phyloP scores from a whole-genome alignment of 2,888 invertebrate species.

The Ophioninae sp. region DNA sequence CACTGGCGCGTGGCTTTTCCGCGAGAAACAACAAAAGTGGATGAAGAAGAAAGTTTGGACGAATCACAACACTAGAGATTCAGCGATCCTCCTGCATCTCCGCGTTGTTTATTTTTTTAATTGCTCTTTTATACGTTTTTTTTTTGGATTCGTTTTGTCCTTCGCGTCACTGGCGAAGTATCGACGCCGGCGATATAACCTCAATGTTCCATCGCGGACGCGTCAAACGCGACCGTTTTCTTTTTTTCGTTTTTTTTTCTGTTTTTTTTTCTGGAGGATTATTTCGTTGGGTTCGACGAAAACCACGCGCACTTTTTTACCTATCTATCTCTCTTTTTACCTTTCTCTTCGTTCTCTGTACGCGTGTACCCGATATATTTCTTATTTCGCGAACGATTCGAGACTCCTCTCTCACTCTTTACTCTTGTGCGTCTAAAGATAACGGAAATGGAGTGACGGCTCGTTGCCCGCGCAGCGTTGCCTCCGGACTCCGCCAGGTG shows the following conservation, averaged over 20 bases:
- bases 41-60: too few species aligned
- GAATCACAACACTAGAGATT: too few species aligned
- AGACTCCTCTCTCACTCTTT: slow-evolving; percentile 53
- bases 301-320: slow-evolving; percentile 30
- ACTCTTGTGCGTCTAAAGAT: slow-evolving; percentile 68
- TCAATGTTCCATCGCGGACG: slow-evolving; percentile 37
- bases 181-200: slow-evolving; percentile 41
- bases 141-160: not conserved
- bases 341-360: not conserved
- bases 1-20: too few species aligned
- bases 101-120: slow-evolving; percentile 46
- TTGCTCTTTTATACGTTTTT: slow-evolving; percentile 24
- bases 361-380: slow-evolving; percentile 32
- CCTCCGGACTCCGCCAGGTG: slow-evolving; percentile 40
- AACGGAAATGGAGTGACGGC: slow-evolving; percentile 68
- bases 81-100: not conserved
- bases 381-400: slow-evolving; percentile 46
- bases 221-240: slow-evolving; percentile 19
- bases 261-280: too few species aligned
- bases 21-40: too few species aligned
- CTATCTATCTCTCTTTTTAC: slow-evolving; percentile 2
- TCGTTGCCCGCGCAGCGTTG: slow-evolving; percentile 63
- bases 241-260: not conserved
- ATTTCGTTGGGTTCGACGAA: too few species aligned
- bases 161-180: slow-evolving; percentile 31